Conservation (phyloP, 2,888 invertebrate genomes). For the Acanthococcus lagerstroemiae region DNA sequence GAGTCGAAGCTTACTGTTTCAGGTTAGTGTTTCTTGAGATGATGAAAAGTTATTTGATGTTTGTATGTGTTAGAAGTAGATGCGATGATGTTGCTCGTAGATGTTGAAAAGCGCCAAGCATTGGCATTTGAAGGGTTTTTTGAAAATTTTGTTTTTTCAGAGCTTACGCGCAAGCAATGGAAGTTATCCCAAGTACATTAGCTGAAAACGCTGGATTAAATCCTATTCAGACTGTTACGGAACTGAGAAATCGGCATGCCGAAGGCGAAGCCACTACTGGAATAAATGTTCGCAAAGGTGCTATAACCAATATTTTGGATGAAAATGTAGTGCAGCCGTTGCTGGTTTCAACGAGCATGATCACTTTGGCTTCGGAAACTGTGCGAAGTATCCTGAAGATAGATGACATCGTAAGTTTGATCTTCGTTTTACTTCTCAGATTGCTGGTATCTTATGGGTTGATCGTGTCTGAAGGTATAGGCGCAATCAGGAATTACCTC, state of each 20-base stretch:
- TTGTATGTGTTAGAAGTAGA: background rate
- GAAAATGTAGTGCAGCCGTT: slow-evolving; percentile 97
- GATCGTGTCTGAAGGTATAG: too few species aligned
- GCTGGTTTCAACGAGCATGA: slow-evolving; percentile 84
- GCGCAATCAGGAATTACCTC: too few species aligned
- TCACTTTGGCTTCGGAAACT: slow-evolving; percentile 91
- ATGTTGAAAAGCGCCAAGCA: background rate
- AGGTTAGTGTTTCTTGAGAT: slow-evolving; percentile 38
- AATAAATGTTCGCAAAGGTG: slow-evolving; percentile 91
- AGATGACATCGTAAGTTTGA: slow-evolving; percentile 87
- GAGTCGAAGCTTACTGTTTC: slow-evolving; percentile 91
- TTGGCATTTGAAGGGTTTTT: background rate
- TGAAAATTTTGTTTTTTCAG: slow-evolving; percentile 42
- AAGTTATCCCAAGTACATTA: slow-evolving; percentile 82
- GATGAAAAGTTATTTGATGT: background rate
- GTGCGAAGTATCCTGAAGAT: slow-evolving; percentile 97
- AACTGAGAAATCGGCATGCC: slow-evolving; percentile 87
- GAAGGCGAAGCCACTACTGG: slow-evolving; percentile 76
- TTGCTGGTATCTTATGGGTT: too few species aligned
- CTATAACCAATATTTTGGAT: slow-evolving; percentile 90
- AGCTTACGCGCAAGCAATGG: slow-evolving; percentile 91
- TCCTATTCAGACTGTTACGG: slow-evolving; percentile 91
- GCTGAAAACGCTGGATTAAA: slow-evolving; percentile 89
- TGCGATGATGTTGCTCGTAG: background rate
- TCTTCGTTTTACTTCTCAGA: background rate